phyloP scores from a whole-genome alignment of 1,140 invertebrate genomes.

The Archegozetes longisetosus region DNA sequence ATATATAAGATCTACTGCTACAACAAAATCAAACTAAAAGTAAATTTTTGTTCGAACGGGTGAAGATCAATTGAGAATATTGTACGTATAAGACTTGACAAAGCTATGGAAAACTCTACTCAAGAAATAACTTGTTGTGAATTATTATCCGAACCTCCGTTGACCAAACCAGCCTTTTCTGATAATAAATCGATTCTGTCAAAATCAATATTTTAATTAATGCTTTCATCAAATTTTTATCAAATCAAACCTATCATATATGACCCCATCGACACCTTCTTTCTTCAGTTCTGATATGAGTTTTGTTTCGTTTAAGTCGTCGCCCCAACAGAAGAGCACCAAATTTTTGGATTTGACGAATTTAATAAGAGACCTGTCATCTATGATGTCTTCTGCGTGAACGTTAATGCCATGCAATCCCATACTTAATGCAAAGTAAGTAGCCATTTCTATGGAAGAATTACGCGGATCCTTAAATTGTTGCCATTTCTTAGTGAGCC shows the following conservation, averaged over 20 bases:
- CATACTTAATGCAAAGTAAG: constrained; percentile 59
- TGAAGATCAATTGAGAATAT: too few species aligned
- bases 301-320: constrained; percentile 76
- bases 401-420: constrained; percentile 69
- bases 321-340: constrained; percentile 88
- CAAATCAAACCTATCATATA: constrained; percentile 61
- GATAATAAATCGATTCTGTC: too few species aligned
- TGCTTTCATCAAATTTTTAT: too few species aligned
- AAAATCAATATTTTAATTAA: too few species aligned
- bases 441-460: constrained; percentile 56
- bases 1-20: too few species aligned
- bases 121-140: too few species aligned
- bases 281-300: constrained; percentile 69
- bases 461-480: constrained; percentile 49
- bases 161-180: too few species aligned
- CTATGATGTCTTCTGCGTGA: constrained; percentile 73
- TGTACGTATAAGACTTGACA: too few species aligned
- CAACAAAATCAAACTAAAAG: too few species aligned
- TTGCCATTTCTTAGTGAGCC: constrained; percentile 57
- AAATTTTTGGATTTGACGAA: constrained; percentile 55
- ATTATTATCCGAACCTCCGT: too few species aligned
- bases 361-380: constrained; percentile 60
- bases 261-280: constrained; percentile 74
- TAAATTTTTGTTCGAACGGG: too few species aligned
- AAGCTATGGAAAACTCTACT: too few species aligned